A percentile compares a stretch with the other conserved stretches of the same genome.
Evolutionary conservation across 2,113 vertebrate genomes (phyloP).

Genomic region (Fulmarus glacialis): DNA sequence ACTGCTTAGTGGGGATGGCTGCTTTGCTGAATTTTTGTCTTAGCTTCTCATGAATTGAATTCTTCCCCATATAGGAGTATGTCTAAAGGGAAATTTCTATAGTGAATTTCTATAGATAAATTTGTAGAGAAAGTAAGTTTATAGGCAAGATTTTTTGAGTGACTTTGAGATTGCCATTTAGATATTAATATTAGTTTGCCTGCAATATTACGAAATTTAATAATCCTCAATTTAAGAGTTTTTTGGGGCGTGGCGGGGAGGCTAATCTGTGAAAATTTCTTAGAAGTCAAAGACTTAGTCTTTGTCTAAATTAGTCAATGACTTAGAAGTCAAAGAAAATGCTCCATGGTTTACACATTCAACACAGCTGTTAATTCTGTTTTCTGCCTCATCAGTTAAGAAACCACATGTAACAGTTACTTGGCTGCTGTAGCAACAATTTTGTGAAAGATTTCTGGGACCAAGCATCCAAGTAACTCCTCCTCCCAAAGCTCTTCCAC

Average conservation of each 20-base stretch:
- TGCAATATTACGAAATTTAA: not conserved
- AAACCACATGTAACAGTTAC: not conserved
- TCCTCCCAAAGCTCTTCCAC: not conserved
- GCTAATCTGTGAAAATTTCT: not conserved
- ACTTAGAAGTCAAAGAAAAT: not conserved
- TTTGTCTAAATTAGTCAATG: not conserved
- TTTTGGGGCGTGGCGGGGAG: accelerated
- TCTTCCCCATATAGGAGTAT: not conserved
- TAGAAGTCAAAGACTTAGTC: not conserved
- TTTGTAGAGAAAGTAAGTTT: not conserved
- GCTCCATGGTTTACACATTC: not conserved
- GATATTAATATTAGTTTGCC: not conserved
- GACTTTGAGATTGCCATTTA: not conserved
- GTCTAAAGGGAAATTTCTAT: not conserved
- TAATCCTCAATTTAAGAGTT: not conserved
- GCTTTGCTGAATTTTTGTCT: not conserved
- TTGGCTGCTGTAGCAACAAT: not conserved
- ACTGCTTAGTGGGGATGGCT: not conserved
- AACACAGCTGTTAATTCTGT: not conserved
- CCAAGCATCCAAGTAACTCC: not conserved
- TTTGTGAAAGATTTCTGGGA: not conserved
- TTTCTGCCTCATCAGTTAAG: not conserved
- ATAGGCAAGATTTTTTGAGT: not conserved
- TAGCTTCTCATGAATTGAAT: not conserved
- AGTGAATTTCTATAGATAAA: not conserved